These are phyloP conservation scores for Ladona fulva DNA, from an alignment of 1,140 invertebrate species.

Conservation along the genomic window DNA sequence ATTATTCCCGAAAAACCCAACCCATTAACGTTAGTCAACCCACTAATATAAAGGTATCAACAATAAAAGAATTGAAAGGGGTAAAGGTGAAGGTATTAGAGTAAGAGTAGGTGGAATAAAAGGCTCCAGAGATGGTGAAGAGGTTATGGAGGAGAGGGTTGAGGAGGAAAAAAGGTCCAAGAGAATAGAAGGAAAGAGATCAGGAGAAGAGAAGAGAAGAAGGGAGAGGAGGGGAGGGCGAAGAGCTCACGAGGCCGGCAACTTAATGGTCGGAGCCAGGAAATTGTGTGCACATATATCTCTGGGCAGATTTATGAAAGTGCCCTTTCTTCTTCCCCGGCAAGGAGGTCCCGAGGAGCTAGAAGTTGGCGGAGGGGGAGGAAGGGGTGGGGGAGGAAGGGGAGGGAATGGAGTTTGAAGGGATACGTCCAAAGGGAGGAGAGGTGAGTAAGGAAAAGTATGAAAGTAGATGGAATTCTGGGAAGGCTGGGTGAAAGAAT, in stretches of 20 bases:
- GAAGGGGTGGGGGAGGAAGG: slow-evolving; percentile 26
- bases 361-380: slow-evolving; percentile 21
- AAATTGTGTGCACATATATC: slow-evolving; percentile 81
- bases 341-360: slow-evolving; percentile 23
- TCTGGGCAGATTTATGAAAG: slow-evolving; percentile 77
- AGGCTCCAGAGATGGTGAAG: no score
- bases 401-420: slow-evolving; percentile 23
- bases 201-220: slow-evolving; percentile 19
- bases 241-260: slow-evolving; percentile 29
- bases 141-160: slow-evolving; percentile 9
- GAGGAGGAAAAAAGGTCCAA: not conserved
- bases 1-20: no score
- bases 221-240: slow-evolving; percentile 31
- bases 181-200: slow-evolving; percentile 20
- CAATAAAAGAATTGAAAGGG: no score
- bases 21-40: no score
- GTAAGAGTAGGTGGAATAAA: no score
- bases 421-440: slow-evolving; percentile 23
- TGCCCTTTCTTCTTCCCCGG: slow-evolving; percentile 50
- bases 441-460: slow-evolving; percentile 25
- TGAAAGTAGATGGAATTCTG: slow-evolving; percentile 25
- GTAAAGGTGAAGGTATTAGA: no score
- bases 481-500: not conserved
- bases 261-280: slow-evolving; percentile 77
- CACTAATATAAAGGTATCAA: no score